A percentile compares a stretch with the other conserved stretches of the same genome.
Conservation (phyloP, 1,140 invertebrate species). For the Centruroides sculpturatus region DNA sequence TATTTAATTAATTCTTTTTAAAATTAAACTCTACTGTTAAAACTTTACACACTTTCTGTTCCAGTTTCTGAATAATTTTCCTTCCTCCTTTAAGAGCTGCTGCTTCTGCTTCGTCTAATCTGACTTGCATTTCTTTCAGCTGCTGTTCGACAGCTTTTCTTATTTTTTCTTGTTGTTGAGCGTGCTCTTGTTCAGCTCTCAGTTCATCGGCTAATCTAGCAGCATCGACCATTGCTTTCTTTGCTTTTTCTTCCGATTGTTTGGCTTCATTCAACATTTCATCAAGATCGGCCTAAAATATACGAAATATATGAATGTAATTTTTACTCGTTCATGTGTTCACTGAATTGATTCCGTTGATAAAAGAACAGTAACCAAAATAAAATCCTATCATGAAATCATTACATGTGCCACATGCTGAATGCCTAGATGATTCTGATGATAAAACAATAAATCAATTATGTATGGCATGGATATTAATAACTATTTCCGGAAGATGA, state of each 20-base stretch:
- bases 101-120: conserved; percentile 43
- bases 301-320: neutral
- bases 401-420: too few relatives aligned
- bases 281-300: conserved; percentile 64
- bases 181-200: conserved; percentile 95
- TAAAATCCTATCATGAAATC: too few relatives aligned
- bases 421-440: too few relatives aligned
- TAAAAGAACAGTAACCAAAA: too few relatives aligned
- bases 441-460: too few relatives aligned
- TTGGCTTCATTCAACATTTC: conserved; percentile 91
- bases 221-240: conserved; percentile 97
- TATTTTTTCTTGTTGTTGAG: conserved; percentile 92
- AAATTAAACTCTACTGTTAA: neutral
- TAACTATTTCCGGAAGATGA: too few relatives aligned
- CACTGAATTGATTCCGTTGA: too few relatives aligned
- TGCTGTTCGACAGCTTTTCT: conserved; percentile 92
- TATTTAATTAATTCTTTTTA: neutral
- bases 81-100: conserved; percentile 92
- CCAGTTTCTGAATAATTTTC: conserved; percentile 47
- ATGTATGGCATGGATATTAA: too few relatives aligned
- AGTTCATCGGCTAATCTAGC: conserved; percentile 94
- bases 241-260: conserved; percentile 91
- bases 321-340: neutral
- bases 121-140: conserved; percentile 88
- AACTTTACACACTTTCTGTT: conserved; percentile 24